Conservation (phyloP, 2,888 invertebrate species). For the Andricus quercusramuli region DNA sequence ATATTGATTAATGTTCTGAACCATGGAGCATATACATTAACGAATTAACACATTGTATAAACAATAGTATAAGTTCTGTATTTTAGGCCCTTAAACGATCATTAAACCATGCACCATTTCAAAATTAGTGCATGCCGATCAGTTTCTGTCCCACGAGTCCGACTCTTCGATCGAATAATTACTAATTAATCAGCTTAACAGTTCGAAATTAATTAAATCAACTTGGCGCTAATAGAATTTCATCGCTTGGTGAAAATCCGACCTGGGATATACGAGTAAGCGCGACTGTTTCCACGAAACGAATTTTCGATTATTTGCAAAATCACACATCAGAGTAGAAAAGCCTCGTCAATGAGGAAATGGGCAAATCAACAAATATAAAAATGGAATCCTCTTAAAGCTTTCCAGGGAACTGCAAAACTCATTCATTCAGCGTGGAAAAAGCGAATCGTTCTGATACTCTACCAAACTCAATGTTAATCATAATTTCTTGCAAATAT, state of each 20-base stretch:
- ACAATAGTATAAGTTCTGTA: background rate
- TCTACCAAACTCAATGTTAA: background rate
- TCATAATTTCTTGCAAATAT: too few relatives aligned
- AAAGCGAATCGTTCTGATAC: background rate
- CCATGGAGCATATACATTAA: background rate
- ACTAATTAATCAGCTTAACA: conserved; percentile 34
- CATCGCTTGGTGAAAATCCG: background rate
- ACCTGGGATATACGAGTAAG: background rate
- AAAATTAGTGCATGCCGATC: background rate
- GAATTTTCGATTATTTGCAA: background rate
- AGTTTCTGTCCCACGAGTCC: conserved; percentile 20
- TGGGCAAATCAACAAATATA: background rate
- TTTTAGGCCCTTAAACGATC: conserved; percentile 12
- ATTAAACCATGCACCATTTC: conserved; percentile 19
- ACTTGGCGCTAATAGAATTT: conserved; percentile 13
- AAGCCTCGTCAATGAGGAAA: background rate
- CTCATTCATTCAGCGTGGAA: background rate
- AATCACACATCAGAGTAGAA: conserved; percentile 1
- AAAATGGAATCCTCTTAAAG: background rate
- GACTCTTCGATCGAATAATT: conserved; percentile 29
- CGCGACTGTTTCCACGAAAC: too few relatives aligned
- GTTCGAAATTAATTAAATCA: conserved; percentile 6
- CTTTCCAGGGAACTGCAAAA: background rate
- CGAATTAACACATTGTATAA: background rate
- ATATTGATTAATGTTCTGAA: background rate